A percentile compares a stretch with the other conserved stretches of the same genome.
These are phyloP conservation scores for Dipodomys merriami DNA, from an alignment of 2,113 vertebrate species.

Conservation along the genomic window DNA sequence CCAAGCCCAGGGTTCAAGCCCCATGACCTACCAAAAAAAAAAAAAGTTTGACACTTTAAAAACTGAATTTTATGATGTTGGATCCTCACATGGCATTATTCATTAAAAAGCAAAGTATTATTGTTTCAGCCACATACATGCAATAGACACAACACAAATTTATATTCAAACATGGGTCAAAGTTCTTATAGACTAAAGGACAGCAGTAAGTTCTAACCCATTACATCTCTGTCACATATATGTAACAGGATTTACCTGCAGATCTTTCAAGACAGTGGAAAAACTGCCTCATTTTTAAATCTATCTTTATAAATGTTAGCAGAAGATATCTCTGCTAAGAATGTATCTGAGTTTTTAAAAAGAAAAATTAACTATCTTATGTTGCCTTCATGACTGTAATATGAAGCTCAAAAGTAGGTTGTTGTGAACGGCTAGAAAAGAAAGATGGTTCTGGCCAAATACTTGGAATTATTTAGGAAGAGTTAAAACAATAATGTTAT, in stretches of 20 bases:
- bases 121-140: not conserved
- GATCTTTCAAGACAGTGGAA: not conserved
- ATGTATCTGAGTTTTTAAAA: not conserved
- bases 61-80: slow-evolving; percentile 9
- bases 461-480: slow-evolving; percentile 70
- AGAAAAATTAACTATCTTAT: slow-evolving; percentile 62
- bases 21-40: not conserved
- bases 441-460: slow-evolving; percentile 67
- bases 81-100: not conserved
- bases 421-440: slow-evolving; percentile 63
- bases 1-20: no score
- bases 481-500: slow-evolving; percentile 73
- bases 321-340: not conserved
- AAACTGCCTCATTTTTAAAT: not conserved
- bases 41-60: slow-evolving; percentile 31
- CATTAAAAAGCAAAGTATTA: not conserved
- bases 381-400: slow-evolving; percentile 44
- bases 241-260: not conserved
- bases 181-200: not conserved
- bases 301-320: not conserved
- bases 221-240: not conserved
- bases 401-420: slow-evolving; percentile 50
- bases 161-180: not conserved
- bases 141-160: not conserved
- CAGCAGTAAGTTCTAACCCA: not conserved